Evolutionary conservation across 2,113 vertebrate species (phyloP).

Genomic region (Narcine bancroftii): DNA sequence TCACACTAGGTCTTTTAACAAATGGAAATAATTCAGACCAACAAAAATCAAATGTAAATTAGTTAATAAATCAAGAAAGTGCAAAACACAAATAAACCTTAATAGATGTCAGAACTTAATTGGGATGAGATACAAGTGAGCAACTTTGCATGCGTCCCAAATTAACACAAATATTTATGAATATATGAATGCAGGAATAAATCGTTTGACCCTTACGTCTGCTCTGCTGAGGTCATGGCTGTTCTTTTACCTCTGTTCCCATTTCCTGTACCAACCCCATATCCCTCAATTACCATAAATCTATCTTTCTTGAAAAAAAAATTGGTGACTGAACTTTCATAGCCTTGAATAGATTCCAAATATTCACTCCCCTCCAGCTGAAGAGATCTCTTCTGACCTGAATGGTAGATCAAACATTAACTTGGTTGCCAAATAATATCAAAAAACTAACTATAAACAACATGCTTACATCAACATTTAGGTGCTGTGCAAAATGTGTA

Average conservation of each 20-base stretch:
- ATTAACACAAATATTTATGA: background rate
- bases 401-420: background rate
- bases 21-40: background rate
- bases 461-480: background rate
- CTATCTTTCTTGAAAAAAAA: too few species aligned
- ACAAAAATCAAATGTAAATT: background rate
- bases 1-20: background rate
- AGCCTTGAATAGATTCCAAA: background rate
- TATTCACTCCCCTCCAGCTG: background rate
- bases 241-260: too few species aligned
- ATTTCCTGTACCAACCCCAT: too few species aligned
- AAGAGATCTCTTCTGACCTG: background rate
- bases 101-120: background rate
- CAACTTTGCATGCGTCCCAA: background rate
- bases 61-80: background rate
- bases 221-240: too few species aligned
- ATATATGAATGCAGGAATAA: background rate
- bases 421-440: background rate
- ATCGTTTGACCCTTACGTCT: too few species aligned
- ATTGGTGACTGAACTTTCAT: background rate
- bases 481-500: background rate
- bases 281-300: too few species aligned
- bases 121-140: background rate
- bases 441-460: background rate
- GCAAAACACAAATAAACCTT: background rate